These are phyloP conservation scores for Myotis pilosus DNA, from an alignment of 2,797 vertebrate genomes.

Conservation along the genomic window DNA sequence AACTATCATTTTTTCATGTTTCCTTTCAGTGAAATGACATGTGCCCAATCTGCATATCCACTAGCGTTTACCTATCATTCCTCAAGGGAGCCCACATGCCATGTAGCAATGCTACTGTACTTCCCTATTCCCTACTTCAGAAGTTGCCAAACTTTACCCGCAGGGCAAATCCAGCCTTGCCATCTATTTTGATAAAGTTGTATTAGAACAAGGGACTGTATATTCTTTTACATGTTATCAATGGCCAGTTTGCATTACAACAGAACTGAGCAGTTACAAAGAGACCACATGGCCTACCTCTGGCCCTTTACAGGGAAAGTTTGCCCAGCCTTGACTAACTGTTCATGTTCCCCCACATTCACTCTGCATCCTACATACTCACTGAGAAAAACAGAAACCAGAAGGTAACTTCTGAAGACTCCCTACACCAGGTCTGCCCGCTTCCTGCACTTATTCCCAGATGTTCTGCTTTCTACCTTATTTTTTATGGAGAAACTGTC, in stretches of 20 bases:
- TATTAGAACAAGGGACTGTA: background rate
- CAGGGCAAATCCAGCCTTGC: background rate
- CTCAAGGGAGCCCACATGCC: background rate
- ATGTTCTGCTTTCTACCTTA: background rate
- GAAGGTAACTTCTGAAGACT: background rate
- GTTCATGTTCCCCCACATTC: background rate
- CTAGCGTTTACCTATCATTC: fast-evolving
- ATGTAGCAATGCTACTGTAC: background rate
- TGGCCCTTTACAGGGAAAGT: background rate
- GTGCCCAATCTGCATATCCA: background rate
- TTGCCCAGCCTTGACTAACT: background rate
- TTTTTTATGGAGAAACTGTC: background rate
- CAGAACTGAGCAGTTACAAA: background rate
- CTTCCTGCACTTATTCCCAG: background rate
- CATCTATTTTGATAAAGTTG: background rate
- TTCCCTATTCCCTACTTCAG: background rate
- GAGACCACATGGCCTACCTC: background rate
- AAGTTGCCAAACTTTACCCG: background rate
- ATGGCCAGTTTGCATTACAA: background rate
- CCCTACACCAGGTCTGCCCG: too few species aligned
- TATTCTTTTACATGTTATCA: background rate
- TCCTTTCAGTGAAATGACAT: background rate
- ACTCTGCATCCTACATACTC: background rate
- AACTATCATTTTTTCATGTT: background rate
- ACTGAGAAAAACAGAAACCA: background rate